Conservation (phyloP, 1,140 invertebrate species). For the Tribolium madens region DNA sequence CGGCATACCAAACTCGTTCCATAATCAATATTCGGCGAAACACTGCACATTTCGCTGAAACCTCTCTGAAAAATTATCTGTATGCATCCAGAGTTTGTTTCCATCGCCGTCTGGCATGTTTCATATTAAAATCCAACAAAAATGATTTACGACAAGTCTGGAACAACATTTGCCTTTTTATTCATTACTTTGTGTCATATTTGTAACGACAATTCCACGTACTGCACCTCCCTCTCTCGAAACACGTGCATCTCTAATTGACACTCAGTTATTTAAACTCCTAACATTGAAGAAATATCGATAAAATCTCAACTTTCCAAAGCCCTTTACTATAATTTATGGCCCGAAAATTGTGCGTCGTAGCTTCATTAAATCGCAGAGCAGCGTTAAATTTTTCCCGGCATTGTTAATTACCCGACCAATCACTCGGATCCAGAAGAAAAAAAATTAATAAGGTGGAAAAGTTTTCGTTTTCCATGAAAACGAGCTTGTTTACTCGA, state of each 20-base stretch:
- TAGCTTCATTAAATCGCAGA: not conserved
- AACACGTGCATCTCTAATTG: not conserved
- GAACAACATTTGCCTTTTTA: slow-evolving; percentile 16
- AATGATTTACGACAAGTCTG: slow-evolving; percentile 11
- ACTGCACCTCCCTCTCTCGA: not conserved
- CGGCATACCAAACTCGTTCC: too few relatives aligned
- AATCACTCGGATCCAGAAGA: not conserved
- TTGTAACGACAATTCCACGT: not conserved
- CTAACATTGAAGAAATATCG: not conserved
- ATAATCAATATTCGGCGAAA: not conserved
- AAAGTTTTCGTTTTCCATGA: slow-evolving; percentile 5
- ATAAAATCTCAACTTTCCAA: not conserved
- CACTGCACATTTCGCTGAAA: not conserved
- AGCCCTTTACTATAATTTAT: not conserved
- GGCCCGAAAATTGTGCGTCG: not conserved
- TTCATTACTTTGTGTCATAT: slow-evolving; percentile 6
- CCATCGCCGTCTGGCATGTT: not conserved
- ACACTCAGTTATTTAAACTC: not conserved
- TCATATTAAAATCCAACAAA: slow-evolving; percentile 1
- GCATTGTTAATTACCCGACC: slow-evolving; percentile 23
- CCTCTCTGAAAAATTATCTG: not conserved
- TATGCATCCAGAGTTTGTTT: not conserved
- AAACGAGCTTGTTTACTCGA: slow-evolving; percentile 14
- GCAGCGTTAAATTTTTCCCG: not conserved
- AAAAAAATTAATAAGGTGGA: slow-evolving; percentile 27